A percentile compares a stretch with the other conserved stretches of the same genome.
phyloP scores from a whole-genome alignment of 2,113 vertebrate species.

The Micronisus gabar region DNA sequence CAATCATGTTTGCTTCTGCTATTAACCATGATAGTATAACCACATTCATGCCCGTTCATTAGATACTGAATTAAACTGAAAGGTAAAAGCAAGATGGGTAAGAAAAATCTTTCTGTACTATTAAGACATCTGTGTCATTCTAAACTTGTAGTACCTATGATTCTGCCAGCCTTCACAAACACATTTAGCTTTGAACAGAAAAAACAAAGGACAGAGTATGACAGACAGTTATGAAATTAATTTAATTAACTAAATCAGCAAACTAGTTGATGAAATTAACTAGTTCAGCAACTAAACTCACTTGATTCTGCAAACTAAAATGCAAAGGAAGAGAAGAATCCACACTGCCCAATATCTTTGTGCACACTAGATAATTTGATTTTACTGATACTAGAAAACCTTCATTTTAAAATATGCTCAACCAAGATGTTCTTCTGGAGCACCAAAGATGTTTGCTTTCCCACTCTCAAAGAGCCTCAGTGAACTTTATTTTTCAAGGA shows the following conservation, averaged over 20 bases:
- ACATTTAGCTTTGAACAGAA: background rate
- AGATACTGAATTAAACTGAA: background rate
- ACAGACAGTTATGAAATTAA: background rate
- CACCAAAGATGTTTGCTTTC: background rate
- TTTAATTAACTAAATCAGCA: background rate
- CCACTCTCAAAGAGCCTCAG: background rate
- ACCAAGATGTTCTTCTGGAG: accelerated
- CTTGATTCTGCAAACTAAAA: background rate
- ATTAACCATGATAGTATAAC: background rate
- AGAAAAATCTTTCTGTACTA: background rate
- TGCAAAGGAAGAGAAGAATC: background rate
- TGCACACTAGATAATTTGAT: background rate
- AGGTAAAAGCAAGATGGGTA: background rate
- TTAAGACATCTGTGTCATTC: background rate
- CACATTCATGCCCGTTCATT: background rate
- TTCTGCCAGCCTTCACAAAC: background rate
- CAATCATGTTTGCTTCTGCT: background rate
- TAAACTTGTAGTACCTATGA: background rate
- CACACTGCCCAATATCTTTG: background rate
- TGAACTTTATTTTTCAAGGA: background rate
- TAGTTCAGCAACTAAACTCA: background rate
- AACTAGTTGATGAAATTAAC: no score
- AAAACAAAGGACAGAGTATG: background rate
- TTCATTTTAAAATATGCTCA: background rate
- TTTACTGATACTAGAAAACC: background rate